Evolutionary conservation across 2,888 invertebrate species (phyloP).

Genomic region (Furcula furcula): DNA sequence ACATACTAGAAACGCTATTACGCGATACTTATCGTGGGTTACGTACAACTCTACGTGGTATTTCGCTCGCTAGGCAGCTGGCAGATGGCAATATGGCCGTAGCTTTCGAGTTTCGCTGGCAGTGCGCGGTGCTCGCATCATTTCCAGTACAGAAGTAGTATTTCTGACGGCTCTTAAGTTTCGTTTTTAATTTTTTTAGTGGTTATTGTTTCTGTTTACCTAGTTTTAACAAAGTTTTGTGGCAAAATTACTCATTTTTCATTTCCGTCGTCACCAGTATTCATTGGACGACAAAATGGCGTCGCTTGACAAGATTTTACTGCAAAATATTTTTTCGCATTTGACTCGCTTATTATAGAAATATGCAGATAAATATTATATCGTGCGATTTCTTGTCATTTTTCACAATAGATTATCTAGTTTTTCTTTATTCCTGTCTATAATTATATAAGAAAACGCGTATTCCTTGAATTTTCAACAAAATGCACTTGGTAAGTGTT

Average conservation of each 20-base stretch:
- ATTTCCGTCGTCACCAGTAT: slow-evolving; percentile 78
- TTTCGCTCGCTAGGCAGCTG: slow-evolving; percentile 41
- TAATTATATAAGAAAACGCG: slow-evolving; percentile 61
- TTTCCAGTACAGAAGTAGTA: slow-evolving; percentile 68
- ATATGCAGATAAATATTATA: slow-evolving; percentile 47
- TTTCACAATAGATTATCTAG: slow-evolving; percentile 53
- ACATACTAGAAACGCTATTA: too few relatives aligned
- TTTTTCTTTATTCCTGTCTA: slow-evolving; percentile 46
- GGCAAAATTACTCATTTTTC: slow-evolving; percentile 63
- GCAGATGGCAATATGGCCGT: slow-evolving; percentile 79
- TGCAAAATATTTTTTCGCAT: slow-evolving; percentile 71
- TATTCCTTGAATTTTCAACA: slow-evolving; percentile 63
- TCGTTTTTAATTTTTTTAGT: slow-evolving; percentile 72
- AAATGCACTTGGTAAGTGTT: slow-evolving; percentile 79
- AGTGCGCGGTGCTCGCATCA: slow-evolving; percentile 75
- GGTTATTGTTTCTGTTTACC: slow-evolving; percentile 63
- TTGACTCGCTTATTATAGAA: slow-evolving; percentile 55
- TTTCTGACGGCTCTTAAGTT: slow-evolving; percentile 73
- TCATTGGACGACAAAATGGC: slow-evolving; percentile 82
- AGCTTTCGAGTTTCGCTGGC: slow-evolving; percentile 77
- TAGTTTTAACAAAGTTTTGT: slow-evolving; percentile 58
- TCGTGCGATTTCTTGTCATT: slow-evolving; percentile 51
- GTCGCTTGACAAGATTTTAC: slow-evolving; percentile 79
- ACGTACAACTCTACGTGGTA: slow-evolving; percentile 32
- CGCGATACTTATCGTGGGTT: neutral